A percentile compares a stretch with the other conserved stretches of the same genome.
Conservation (phyloP, 2,888 invertebrate species). For the Hoplodrina blanda region DNA sequence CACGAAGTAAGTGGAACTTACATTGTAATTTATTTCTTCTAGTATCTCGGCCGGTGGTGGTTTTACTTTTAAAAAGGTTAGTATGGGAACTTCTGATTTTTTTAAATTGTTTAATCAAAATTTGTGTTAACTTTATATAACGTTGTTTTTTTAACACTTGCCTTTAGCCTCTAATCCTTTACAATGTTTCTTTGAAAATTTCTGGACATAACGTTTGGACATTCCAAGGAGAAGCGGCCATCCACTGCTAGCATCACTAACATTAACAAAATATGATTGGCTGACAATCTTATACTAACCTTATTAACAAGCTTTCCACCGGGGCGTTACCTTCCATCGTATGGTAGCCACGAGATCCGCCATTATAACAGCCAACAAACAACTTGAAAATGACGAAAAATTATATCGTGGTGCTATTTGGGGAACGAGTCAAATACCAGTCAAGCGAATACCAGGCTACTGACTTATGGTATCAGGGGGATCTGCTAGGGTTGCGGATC, state of each 20-base stretch:
- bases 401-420: no score
- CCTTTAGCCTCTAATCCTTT: not conserved
- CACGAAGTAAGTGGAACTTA: conserved; percentile 92
- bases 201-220: not conserved
- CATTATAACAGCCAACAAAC: no score
- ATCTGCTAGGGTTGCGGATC: no score
- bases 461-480: no score
- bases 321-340: not conserved
- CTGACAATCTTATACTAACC: not conserved
- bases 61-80: conserved; percentile 9
- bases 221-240: not conserved
- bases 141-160: conserved; percentile 14
- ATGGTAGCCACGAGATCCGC: not conserved
- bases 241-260: not conserved
- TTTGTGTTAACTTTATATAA: conserved; percentile 8
- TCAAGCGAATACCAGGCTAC: no score
- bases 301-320: not conserved
- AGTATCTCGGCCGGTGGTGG: conserved; percentile 40
- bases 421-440: no score
- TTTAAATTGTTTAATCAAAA: not conserved
- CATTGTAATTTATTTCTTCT: not conserved
- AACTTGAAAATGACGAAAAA: no score
- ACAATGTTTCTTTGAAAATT: not conserved
- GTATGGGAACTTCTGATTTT: conserved; percentile 3
- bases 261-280: not conserved